Evolutionary conservation across 2,113 vertebrate genomes (phyloP).

Genomic region (Hippocampus comes): DNA sequence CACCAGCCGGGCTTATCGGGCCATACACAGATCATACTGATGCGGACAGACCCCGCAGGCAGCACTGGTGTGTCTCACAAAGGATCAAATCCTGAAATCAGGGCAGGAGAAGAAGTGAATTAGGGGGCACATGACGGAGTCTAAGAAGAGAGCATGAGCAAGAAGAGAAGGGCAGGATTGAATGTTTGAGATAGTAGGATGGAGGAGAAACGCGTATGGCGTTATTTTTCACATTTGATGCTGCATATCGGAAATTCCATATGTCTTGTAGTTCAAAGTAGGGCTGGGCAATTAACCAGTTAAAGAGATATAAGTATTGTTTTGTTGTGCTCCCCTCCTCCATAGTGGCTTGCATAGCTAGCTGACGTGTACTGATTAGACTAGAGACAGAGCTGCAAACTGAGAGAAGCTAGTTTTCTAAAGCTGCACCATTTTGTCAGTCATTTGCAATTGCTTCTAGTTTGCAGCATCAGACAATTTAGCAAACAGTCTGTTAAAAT

Average conservation of each 20-base stretch:
- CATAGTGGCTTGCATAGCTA: too few species aligned
- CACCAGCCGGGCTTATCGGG: slow-evolving; percentile 56
- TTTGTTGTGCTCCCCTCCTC: too few species aligned
- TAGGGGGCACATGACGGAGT: slow-evolving; percentile 22
- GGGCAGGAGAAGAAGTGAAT: slow-evolving; percentile 43
- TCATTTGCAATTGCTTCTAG: too few species aligned
- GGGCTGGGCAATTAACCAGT: too few species aligned
- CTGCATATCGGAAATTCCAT: too few species aligned
- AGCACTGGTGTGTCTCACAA: slow-evolving; percentile 55
- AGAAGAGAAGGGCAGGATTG: background rate
- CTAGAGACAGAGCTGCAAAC: too few species aligned
- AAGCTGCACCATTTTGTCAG: too few species aligned
- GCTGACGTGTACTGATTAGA: too few species aligned
- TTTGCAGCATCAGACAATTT: too few species aligned
- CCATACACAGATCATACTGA: slow-evolving; percentile 59
- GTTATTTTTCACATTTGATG: background rate
- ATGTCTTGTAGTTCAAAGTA: background rate
- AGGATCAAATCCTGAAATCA: slow-evolving; percentile 62
- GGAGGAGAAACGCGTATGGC: background rate
- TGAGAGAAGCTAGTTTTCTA: too few species aligned
- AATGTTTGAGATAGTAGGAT: background rate
- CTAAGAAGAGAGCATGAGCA: background rate
- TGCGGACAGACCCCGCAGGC: slow-evolving; percentile 53
- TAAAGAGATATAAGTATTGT: too few species aligned
- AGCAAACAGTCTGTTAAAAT: too few species aligned